Conservation (phyloP, 2,888 invertebrate genomes). For the Melanargia galathea region DNA sequence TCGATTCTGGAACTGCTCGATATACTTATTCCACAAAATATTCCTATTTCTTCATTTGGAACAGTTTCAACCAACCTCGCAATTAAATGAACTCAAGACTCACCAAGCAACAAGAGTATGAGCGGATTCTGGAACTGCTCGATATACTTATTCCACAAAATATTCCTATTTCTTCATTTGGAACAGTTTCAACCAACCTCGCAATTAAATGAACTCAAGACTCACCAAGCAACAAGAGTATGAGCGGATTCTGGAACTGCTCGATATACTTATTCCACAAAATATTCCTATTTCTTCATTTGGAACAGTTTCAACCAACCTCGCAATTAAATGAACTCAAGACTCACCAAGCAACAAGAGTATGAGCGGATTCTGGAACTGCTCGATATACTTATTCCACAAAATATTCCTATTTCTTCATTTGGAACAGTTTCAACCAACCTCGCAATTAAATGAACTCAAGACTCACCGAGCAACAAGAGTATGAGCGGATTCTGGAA, state of each 20-base stretch:
- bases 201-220: neutral
- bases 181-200: constrained; percentile 70
- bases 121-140: constrained; percentile 99
- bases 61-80: neutral
- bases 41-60: no score
- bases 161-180: constrained; percentile 95
- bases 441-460: neutral
- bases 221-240: constrained; percentile 91
- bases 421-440: no score
- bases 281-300: constrained; percentile 95
- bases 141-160: constrained; percentile 98
- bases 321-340: no score
- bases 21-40: no score
- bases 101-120: constrained; percentile 93
- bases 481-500: constrained; percentile 99
- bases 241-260: constrained; percentile 99
- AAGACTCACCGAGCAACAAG: constrained; percentile 90
- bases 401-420: no score
- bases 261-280: constrained; percentile 99
- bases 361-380: no score
- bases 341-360: no score
- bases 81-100: neutral
- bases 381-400: no score
- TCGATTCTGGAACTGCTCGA: no score
- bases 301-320: no score